Base-by-base conservation (phyloP, 1,140 invertebrate species). In the Gonioctena quinquepunctata region DNA sequence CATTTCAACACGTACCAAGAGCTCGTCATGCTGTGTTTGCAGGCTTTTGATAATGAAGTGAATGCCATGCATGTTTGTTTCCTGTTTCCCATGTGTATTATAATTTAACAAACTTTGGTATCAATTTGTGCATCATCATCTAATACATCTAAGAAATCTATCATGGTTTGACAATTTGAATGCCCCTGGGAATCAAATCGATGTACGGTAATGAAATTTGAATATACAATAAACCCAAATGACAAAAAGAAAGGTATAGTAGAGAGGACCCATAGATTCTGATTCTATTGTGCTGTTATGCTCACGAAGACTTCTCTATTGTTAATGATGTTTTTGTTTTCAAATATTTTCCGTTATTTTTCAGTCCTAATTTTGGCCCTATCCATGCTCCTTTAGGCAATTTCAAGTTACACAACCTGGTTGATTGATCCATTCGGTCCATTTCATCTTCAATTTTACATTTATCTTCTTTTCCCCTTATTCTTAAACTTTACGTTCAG, bases 21-120 rank as follows among this genome's bases (percentile, higher is more conserved):
- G 28, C 19, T 61, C 59, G 26, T 61, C 59, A 27, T 23, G 28
- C 13, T 28, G 22, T 28, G 25, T 61, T 25, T 26, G 25, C 27
- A 61, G 27, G 28, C 59, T 61, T n/a, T 26, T 21, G 19, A 61
- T 61, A 28, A 27, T 61, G 19, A 61, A 33, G 26, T 61, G 59
- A 23, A 61, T 61, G 26, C 22, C 18, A 61, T 42, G n/a, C 33
- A 6, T 42, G 33, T 42, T 42, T 7, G 6, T n/a, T 7, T n/a
- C 33, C n/a, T 6, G 6, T 42, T n/a, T 42, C 33, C 33, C 33
- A 6, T 42, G 33, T 42, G 33, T 42, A n/a, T 42, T 7, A 42
- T 42, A n/a, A 7, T 42, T 7, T 42, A 6, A 42, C n/a, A 42
- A 7, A 42, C n/a, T 42, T 42, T 42, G 6, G 33, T 42, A 42